These are phyloP conservation scores for Steinernema carpocapsae DNA, from an alignment of 2,888 invertebrate species.

Conservation along the genomic window DNA sequence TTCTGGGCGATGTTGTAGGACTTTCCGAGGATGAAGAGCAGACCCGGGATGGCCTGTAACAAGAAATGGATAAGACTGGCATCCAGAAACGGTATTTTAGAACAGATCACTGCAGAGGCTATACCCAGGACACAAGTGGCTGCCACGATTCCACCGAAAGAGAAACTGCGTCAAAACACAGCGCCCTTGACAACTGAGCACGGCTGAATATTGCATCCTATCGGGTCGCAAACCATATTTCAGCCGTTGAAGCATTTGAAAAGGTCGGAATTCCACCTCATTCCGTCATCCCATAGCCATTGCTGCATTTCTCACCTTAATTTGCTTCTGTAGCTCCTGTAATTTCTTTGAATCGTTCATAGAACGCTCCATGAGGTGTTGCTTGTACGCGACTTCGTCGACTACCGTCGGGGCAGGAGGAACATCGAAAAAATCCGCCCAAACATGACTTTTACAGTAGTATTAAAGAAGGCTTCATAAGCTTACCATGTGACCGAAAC, in stretches of 20 bases:
- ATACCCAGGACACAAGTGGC: no score
- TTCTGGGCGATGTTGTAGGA: constrained; percentile 18
- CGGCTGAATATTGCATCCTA: neutral
- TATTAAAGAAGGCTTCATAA: no score
- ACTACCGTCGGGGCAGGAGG: neutral
- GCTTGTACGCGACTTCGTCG: neutral
- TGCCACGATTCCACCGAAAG: no score
- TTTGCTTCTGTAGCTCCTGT: neutral
- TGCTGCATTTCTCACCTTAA: neutral
- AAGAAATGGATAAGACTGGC: no score
- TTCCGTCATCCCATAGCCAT: no score
- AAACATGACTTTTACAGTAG: neutral
- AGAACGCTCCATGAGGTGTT: neutral
- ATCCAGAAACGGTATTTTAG: no score
- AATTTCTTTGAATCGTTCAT: neutral
- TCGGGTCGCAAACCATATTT: neutral
- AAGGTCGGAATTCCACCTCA: no score
- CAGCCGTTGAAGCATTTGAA: no score
- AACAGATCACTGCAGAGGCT: no score
- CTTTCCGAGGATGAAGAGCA: constrained; percentile 26
- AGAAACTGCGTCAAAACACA: no score
- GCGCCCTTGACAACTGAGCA: no score
- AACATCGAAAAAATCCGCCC: neutral
- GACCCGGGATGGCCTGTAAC: constrained; percentile 14
- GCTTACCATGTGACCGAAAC: constrained; percentile 47